Evolutionary conservation across 2,113 vertebrate species (phyloP), one percentile per base, ranked within the genome.

Genomic region (Tyto alba): DNA sequence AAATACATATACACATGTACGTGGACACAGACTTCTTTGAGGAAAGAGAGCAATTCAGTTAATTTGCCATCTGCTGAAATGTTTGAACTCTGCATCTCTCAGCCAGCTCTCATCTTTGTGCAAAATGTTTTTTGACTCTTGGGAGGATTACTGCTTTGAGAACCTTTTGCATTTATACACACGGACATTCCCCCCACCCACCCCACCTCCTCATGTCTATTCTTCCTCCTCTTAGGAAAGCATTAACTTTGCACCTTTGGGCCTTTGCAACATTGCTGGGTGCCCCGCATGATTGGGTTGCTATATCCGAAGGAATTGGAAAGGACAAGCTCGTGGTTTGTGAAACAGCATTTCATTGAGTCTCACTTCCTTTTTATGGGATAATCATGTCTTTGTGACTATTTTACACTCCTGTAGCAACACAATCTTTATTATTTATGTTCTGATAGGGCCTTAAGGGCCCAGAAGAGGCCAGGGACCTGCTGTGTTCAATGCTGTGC

Each of bases 151-250:
- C 72, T 62, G 25, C 45, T 56, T 36, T 62, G 76, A 59, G 80
- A 60, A 27, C 8, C 4, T 40, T 66, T 57, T 47, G 50, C 21
- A 7, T 66, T 71, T 66, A 16, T 50, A 59, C 68, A 25, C 17
- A 12, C 0, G 7, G n/a, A 13, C 9, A 6, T 53, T 19, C 16
- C 10, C 13, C 9, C 5, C 19, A 3, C 5, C 32, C 38, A 7
- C 8, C 25, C 16, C 36, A 17, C 3, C 10, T 40, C 15, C 62
- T 30, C 38, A 6, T 23, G 6, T 45, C 48, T 48, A 1, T 50
- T 72, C 71, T 60, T 30, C 34, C 52, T 72, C 36, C 3, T 1
- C 52, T 55, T 27, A 71, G 75, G 41, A 45, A n/a, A 67, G 29
- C 20, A 5, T 34, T 75, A 43, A 17, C 29, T n/a, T 53, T 47